A percentile compares a stretch with the other conserved stretches of the same genome.
Conservation (phyloP, 2,113 vertebrate genomes). For the Epinephelus fuscoguttatus region DNA sequence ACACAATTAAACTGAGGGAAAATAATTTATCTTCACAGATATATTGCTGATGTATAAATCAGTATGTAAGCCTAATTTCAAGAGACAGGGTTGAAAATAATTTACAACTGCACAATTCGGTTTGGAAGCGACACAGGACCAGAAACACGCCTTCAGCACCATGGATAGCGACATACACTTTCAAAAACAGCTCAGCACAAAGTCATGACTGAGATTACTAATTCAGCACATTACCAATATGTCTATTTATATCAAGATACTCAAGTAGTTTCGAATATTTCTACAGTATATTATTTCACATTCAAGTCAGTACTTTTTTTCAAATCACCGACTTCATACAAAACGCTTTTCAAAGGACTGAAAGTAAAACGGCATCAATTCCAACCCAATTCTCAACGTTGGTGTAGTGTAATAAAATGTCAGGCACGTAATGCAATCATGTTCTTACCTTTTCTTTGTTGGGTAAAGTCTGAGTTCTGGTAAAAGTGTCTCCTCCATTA, state of each 20-base stretch:
- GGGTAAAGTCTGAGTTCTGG: conserved; percentile 69
- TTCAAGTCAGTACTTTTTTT: neutral
- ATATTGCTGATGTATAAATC: no score
- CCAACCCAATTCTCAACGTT: neutral
- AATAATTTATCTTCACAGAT: neutral
- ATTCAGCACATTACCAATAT: neutral
- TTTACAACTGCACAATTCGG: no score
- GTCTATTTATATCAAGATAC: neutral
- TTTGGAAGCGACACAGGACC: neutral
- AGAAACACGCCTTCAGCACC: neutral
- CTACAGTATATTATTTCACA: neutral
- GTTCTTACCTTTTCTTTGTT: conserved; percentile 9
- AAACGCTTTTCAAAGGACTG: neutral
- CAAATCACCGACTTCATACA: neutral
- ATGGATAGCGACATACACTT: neutral
- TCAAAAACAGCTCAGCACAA: neutral
- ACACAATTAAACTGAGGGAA: neutral
- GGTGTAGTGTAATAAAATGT: neutral
- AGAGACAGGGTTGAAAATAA: no score
- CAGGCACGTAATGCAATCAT: neutral
- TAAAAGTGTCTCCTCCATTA: conserved; percentile 68
- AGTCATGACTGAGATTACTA: neutral
- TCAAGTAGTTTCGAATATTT: neutral
- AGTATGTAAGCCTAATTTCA: no score
- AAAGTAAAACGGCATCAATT: neutral